Evolutionary conservation across 2,113 vertebrate genomes (phyloP), one percentile per base, ranked within the genome.

Genomic region (Aleadryas rufinucha): DNA sequence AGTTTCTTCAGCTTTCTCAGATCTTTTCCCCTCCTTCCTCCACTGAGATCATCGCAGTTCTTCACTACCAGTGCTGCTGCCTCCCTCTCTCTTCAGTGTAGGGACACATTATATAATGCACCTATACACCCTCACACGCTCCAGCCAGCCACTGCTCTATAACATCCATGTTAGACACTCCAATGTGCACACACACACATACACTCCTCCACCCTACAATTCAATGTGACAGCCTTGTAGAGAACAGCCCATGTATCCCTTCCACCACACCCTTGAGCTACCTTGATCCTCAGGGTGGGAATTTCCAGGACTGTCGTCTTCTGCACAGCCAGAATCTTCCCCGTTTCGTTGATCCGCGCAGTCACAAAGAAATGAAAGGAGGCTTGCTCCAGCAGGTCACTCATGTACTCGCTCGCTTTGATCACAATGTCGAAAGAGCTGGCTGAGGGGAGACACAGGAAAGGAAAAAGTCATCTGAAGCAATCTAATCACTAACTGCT

Each of bases 311-410:
- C 50, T 7, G 97, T 24, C 0, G 98, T 96, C 91, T 98, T 99
- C 98, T 99, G 99, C 64, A 94, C 83, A 2, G 98, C 98, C 96
- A 99, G 63, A 64, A 99, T 98, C 83, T 98, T 98, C 10, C 95
- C 96, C 0, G 98, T 99, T 97, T 99, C 98, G 1, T 98, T 97
- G 81, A 99, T 97, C 26, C 98, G 98, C 0, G 99, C 99, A 0
- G 99, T 99, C 69, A 98, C 97, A 14, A 99, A 99, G 96, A 99
- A 99, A 93, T 99, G 97, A 47, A 99, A 98, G 93, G 98, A 98
- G 13, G 98, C 98, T 97, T 99, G 99, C 65, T 99, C 99, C 96
- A 99, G 97, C 95, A 99, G 98, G 20, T 98, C 95, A 45, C 70
- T 97, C 98, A 99, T 97, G 97, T 99, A 99, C 64, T 98, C 98